Evolutionary conservation across 2,888 invertebrate genomes (phyloP).

Genomic region (Ormyrus thymus): DNA sequence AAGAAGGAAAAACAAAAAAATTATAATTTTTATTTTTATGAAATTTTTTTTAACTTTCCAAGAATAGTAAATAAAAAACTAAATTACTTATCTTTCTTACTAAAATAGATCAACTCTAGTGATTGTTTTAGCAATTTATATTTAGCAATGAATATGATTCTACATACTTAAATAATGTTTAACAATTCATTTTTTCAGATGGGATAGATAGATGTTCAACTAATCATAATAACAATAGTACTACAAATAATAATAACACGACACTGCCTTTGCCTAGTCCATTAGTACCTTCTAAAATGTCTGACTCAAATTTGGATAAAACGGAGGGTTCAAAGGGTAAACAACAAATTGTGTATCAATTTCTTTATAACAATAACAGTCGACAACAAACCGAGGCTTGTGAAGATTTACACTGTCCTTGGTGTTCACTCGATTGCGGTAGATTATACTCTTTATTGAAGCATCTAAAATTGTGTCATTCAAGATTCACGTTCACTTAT

Average conservation of each 20-base stretch:
- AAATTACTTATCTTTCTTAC: too few relatives aligned
- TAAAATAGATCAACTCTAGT: too few relatives aligned
- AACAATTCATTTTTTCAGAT: constrained; percentile 32
- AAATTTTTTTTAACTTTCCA: not conserved
- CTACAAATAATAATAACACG: constrained; percentile 69
- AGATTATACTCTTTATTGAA: constrained; percentile 92
- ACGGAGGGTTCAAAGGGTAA: constrained; percentile 71
- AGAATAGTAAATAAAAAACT: too few relatives aligned
- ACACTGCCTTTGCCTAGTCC: constrained; percentile 71
- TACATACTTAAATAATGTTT: not conserved
- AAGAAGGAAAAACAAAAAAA: too few relatives aligned
- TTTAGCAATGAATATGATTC: too few relatives aligned
- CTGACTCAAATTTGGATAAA: constrained; percentile 64
- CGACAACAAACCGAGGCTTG: constrained; percentile 96
- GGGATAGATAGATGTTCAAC: constrained; percentile 67
- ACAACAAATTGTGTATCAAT: constrained; percentile 94
- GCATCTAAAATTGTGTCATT: constrained; percentile 94
- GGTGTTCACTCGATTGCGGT: constrained; percentile 95
- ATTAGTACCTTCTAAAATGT: constrained; percentile 68
- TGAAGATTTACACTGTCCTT: constrained; percentile 94
- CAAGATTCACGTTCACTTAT: constrained; percentile 94
- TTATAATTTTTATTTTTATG: not conserved
- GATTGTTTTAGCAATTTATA: too few relatives aligned
- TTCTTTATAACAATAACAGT: constrained; percentile 95
- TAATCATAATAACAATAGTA: constrained; percentile 71